Percentiles rank a stretch among this genome's conserved stretches.
phyloP scores from a whole-genome alignment of 2,113 vertebrate genomes.

The Epinephelus fuscoguttatus region DNA sequence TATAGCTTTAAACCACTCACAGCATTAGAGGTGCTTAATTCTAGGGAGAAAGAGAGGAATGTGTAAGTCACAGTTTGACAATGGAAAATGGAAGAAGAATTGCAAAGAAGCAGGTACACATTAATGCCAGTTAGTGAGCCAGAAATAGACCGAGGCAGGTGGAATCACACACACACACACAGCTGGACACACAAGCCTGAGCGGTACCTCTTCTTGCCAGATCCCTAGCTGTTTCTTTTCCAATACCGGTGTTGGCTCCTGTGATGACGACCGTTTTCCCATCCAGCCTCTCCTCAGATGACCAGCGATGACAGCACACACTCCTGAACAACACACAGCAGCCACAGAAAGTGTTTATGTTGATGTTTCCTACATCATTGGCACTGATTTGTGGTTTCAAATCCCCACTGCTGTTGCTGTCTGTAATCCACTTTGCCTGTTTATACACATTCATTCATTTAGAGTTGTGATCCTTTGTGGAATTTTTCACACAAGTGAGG shows the following conservation, averaged over 20 bases:
- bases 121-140: not conserved
- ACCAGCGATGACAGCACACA: slow-evolving; percentile 78
- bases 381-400: not conserved
- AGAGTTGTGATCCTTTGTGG: not conserved
- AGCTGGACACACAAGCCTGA: not conserved
- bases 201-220: slow-evolving; percentile 83
- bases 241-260: slow-evolving; percentile 86
- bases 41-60: slow-evolving; percentile 27
- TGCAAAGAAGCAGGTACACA: not conserved
- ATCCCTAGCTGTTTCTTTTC: slow-evolving; percentile 85
- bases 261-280: slow-evolving; percentile 85
- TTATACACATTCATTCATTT: not conserved
- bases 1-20: slow-evolving; percentile 31
- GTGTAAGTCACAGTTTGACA: slow-evolving; percentile 16
- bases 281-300: slow-evolving; percentile 81
- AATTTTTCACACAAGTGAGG: slow-evolving; percentile 9
- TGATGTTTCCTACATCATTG: not conserved
- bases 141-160: slow-evolving; percentile 12
- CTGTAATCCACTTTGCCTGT: not conserved
- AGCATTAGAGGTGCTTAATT: slow-evolving; percentile 27
- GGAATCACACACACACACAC: not conserved
- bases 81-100: not conserved
- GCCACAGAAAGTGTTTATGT: not conserved
- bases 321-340: slow-evolving; percentile 47
- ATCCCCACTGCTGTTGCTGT: not conserved